Percentiles rank a stretch among this genome's conserved stretches.
Conservation (phyloP, 2,888 invertebrate species). For the Eupithecia dodoneata region DNA sequence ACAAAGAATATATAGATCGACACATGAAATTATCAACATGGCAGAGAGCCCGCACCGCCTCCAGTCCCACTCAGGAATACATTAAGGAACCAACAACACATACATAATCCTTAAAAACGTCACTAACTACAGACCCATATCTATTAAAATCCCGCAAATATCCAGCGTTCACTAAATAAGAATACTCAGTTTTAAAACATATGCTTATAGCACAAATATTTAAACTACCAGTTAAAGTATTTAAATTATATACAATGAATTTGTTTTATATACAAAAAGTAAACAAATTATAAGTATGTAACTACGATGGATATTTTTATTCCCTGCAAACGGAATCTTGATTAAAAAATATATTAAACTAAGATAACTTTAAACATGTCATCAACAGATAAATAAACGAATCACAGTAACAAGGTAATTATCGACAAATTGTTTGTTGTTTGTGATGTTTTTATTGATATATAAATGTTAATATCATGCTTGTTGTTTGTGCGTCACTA, state of each 20-base stretch:
- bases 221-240: constrained; percentile 54
- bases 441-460: constrained; percentile 63
- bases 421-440: constrained; percentile 59
- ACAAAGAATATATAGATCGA: constrained; percentile 18
- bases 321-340: constrained; percentile 61
- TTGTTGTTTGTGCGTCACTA: constrained; percentile 37
- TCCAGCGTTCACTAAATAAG: constrained; percentile 66
- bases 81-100: constrained; percentile 43
- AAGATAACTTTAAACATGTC: constrained; percentile 53
- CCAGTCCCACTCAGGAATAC: constrained; percentile 19
- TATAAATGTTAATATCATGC: constrained; percentile 44
- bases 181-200: constrained; percentile 73
- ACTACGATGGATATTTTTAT: constrained; percentile 50
- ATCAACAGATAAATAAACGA: constrained; percentile 68
- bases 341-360: constrained; percentile 61
- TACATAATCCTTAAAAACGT: constrained; percentile 56
- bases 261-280: constrained; percentile 57
- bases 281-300: constrained; percentile 53
- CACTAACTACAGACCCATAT: constrained; percentile 45
- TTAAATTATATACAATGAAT: constrained; percentile 56
- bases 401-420: constrained; percentile 77
- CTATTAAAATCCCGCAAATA: constrained; percentile 68
- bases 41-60: constrained; percentile 35
- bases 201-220: constrained; percentile 78
- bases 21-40: constrained; percentile 20